Evolutionary conservation across 2,113 vertebrate genomes (phyloP), one percentile per base, ranked within the genome.

Genomic region (Takifugu bimaculatus): DNA sequence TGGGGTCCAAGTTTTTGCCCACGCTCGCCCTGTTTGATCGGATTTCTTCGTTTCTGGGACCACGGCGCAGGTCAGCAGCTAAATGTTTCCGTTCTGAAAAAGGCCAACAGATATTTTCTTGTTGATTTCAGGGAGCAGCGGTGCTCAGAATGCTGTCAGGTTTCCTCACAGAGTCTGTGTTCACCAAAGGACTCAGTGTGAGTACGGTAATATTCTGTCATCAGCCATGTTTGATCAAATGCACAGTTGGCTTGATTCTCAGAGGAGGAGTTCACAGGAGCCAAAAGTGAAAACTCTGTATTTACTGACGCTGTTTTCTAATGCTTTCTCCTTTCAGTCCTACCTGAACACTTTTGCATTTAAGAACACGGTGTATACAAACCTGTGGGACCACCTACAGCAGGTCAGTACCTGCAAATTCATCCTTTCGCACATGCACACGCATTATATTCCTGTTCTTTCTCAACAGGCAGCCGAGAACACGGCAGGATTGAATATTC

Each of bases 121-220:
- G 10, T 0, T 1, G 82, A 26, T 56, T 2, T 2, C 82, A 98
- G 96, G 96, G 96, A 4, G 94, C 93, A 0, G 91, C 94, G 0
- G 96, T 99, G 52, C 83, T 98, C 51, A 88, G 92, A 66, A 99
- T 99, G 96, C 89, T 99, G 11, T 97, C 96, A 0, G 74, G 86
- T 62, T 99, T 98, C 72, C 91, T 99, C 59, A 90, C 81, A 0
- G 95, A 99, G 71, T 4, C 87, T 0, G 61, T 96, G 6, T 99
- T 99, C 82, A 87, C 79, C 55, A 14, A 63, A 27, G 96, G 96
- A 50, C 80, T 99, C 53, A 77, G 88, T 51, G 96, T 99, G 84
- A 94, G 94, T 84, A 63, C 20, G 20, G 20, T 20, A 20, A 20
- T 20, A 20, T 20, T 20, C 20, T 20, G 20, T 20, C 20, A 20